A percentile compares a stretch with the other conserved stretches of the same genome.
phyloP scores from a whole-genome alignment of 2,888 invertebrate genomes.

The Linnaemya vulpina region DNA sequence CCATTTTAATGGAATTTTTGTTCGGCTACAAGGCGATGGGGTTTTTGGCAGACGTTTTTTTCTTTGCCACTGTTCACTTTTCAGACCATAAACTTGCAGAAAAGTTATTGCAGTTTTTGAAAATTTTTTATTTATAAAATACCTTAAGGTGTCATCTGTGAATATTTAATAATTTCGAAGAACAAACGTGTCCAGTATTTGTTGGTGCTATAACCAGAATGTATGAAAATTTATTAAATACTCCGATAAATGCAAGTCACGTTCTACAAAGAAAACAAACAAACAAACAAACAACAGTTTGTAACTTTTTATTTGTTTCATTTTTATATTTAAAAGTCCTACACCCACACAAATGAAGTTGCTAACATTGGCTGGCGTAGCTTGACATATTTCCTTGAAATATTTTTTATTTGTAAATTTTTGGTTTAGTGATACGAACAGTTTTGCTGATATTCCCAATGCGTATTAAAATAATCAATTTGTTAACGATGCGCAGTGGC shows the following conservation, averaged over 20 bases:
- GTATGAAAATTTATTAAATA: constrained; percentile 10
- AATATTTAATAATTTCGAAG: constrained; percentile 50
- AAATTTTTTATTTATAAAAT: neutral
- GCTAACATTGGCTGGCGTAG: too few relatives aligned
- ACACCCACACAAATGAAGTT: neutral
- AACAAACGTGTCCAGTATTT: constrained; percentile 26
- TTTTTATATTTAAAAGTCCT: constrained; percentile 2
- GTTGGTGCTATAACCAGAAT: constrained; percentile 19
- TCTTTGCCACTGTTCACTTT: constrained; percentile 14
- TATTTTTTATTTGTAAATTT: too few relatives aligned
- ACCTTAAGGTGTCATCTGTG: constrained; percentile 32
- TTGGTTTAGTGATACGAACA: too few relatives aligned
- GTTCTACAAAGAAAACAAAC: constrained; percentile 30
- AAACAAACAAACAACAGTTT: neutral
- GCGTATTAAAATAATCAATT: too few relatives aligned
- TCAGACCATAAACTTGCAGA: neutral
- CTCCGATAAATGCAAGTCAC: constrained; percentile 58
- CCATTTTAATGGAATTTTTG: constrained; percentile 8
- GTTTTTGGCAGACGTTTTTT: neutral
- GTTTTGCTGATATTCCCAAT: too few relatives aligned
- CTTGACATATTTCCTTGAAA: too few relatives aligned
- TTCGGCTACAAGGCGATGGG: constrained; percentile 7
- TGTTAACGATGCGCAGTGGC: too few relatives aligned
- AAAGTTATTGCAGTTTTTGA: constrained; percentile 9
- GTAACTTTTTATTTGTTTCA: neutral